Evolutionary conservation across 2,888 invertebrate species (phyloP).

Genomic region (Sympetrum striolatum): DNA sequence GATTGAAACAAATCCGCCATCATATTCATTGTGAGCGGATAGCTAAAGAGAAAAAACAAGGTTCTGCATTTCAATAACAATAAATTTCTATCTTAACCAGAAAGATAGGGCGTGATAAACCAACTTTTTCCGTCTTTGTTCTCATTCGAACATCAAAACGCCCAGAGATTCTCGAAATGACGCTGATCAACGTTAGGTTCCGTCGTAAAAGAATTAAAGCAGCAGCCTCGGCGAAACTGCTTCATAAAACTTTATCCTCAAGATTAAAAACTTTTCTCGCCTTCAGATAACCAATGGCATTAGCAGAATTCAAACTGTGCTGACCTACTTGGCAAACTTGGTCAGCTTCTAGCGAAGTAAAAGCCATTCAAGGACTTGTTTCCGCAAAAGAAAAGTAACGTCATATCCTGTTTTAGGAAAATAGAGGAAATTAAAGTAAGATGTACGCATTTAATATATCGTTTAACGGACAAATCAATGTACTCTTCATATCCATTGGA

Average conservation of each 20-base stretch:
- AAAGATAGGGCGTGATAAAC: neutral
- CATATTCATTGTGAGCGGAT: too few relatives aligned
- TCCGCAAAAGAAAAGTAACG: too few relatives aligned
- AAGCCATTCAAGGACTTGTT: neutral
- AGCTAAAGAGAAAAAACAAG: too few relatives aligned
- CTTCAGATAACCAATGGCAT: neutral
- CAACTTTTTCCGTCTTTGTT: neutral
- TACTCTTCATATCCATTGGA: too few relatives aligned
- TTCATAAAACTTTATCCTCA: neutral
- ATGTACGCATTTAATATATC: too few relatives aligned
- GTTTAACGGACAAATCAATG: too few relatives aligned
- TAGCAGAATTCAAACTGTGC: neutral
- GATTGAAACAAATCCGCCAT: too few relatives aligned
- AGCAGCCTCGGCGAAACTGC: neutral
- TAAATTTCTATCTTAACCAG: too few relatives aligned
- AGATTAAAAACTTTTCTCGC: neutral
- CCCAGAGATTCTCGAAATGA: neutral
- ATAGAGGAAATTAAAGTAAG: too few relatives aligned
- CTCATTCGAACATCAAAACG: neutral
- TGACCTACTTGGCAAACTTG: conserved; percentile 37
- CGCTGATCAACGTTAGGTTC: neutral
- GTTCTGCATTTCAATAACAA: too few relatives aligned
- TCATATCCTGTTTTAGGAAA: too few relatives aligned
- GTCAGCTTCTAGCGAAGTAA: neutral
- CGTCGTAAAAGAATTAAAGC: neutral